phyloP scores from a whole-genome alignment of 2,113 vertebrate species.

The Lonchura striata region DNA sequence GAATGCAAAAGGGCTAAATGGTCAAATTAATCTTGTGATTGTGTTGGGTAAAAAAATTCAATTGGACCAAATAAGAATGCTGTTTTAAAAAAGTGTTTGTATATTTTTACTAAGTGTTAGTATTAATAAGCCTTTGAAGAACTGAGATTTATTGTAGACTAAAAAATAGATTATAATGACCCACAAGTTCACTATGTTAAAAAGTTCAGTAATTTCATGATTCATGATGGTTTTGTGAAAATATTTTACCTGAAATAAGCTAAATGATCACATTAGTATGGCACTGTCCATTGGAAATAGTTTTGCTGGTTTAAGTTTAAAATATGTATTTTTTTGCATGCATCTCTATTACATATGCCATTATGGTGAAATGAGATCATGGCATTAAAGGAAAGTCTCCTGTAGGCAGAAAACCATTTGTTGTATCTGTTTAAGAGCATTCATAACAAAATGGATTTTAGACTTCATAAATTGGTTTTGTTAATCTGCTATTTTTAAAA shows the following conservation, averaged over 20 bases:
- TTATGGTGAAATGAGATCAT: not conserved
- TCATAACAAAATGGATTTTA: conserved; percentile 61
- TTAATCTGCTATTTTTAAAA: conserved; percentile 80
- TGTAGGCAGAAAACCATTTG: not conserved
- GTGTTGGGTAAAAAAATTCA: not conserved
- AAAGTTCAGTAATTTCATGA: not conserved
- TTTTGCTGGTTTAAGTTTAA: not conserved
- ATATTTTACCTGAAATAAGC: not conserved
- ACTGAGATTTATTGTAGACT: not conserved
- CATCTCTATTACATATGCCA: not conserved
- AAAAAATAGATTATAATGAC: not conserved
- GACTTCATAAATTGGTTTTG: conserved; percentile 69
- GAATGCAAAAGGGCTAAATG: not conserved
- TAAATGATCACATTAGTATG: not conserved
- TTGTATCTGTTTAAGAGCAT: conserved; percentile 11
- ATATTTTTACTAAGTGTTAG: not conserved
- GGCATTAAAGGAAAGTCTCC: not conserved
- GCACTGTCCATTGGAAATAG: not conserved
- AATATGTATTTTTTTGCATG: not conserved
- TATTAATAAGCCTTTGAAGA: not conserved
- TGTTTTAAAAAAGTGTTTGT: not conserved
- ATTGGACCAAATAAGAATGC: not conserved
- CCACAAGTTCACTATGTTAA: not conserved
- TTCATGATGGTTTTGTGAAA: not conserved
- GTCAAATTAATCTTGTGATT: not conserved